Conservation (phyloP, 2,113 vertebrate species). For the Phyllostomus hastatus region DNA sequence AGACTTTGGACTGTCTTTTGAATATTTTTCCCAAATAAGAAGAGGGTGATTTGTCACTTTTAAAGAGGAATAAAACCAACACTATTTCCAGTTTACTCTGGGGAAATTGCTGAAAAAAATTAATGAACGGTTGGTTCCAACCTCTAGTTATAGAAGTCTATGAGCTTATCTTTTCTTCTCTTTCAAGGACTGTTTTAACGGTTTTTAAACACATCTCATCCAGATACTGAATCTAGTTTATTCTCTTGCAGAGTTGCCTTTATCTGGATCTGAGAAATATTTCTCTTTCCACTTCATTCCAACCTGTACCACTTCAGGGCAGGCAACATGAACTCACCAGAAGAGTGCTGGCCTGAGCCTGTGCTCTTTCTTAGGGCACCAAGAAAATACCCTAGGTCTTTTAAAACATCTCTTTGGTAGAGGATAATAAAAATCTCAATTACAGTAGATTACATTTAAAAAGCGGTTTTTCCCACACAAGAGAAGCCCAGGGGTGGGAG, state of each 20-base stretch:
- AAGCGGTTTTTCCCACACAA: background rate
- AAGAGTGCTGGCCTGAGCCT: background rate
- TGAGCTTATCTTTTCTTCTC: background rate
- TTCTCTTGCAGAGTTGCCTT: background rate
- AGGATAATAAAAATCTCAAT: background rate
- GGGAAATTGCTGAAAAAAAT: constrained; percentile 1
- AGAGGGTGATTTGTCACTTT: background rate
- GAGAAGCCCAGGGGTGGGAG: background rate
- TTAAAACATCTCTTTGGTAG: background rate
- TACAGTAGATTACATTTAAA: background rate
- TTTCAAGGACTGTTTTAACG: background rate
- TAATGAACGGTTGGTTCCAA: constrained; percentile 2
- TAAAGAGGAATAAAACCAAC: constrained; percentile 3
- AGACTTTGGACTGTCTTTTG: background rate
- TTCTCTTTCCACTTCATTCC: background rate
- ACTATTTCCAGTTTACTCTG: constrained; percentile 10
- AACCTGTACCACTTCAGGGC: background rate
- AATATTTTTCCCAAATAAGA: constrained; percentile 28
- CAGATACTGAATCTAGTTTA: background rate
- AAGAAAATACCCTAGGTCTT: background rate
- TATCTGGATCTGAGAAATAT: background rate
- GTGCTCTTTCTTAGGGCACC: background rate
- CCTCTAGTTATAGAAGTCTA: background rate
- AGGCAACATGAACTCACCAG: background rate
- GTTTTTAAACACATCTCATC: background rate